Evolutionary conservation across 2,113 vertebrate genomes (phyloP).

Genomic region (Chloropsis cyanopogon): DNA sequence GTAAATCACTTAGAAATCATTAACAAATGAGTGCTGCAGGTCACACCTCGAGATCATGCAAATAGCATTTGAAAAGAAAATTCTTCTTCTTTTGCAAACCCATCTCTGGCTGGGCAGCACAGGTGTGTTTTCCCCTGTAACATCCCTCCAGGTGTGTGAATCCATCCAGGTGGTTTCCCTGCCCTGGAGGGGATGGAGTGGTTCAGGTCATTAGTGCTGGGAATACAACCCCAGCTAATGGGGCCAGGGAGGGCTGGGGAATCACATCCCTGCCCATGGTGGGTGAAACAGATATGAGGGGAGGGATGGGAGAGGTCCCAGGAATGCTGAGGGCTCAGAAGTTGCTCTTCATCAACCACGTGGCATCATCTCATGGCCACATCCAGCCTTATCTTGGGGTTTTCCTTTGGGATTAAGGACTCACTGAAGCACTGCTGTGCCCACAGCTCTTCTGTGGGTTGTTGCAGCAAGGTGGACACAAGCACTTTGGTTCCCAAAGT

Average conservation of each 20-base stretch:
- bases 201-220: neutral
- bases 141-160: neutral
- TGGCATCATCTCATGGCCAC: accelerated
- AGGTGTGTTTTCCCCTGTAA: neutral
- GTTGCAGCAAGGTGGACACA: neutral
- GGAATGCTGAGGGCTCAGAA: neutral
- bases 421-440: accelerated
- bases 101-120: neutral
- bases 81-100: neutral
- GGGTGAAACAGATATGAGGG: neutral
- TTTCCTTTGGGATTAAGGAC: neutral
- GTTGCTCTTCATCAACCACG: accelerated
- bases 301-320: neutral
- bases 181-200: neutral
- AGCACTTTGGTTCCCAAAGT: neutral
- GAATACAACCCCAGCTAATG: accelerated
- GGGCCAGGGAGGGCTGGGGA: neutral
- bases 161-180: neutral
- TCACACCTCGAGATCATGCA: neutral
- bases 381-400: neutral
- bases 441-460: accelerated
- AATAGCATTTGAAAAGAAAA: neutral
- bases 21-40: neutral
- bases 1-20: neutral
- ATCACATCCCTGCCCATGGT: accelerated